These are phyloP conservation scores for Pyrgilauda ruficollis DNA, from an alignment of 2,113 vertebrate species.

Conservation along the genomic window DNA sequence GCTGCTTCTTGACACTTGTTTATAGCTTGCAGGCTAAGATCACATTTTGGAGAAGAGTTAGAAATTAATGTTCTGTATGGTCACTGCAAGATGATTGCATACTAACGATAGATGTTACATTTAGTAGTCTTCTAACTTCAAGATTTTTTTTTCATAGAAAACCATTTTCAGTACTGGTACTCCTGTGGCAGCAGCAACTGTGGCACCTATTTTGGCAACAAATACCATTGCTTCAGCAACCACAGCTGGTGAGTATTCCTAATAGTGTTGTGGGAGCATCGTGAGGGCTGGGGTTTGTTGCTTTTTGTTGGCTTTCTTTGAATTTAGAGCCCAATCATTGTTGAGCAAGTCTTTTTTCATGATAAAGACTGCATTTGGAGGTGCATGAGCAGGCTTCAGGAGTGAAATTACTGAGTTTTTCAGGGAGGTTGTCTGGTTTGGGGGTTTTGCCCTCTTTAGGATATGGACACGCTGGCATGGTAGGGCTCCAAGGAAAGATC, in stretches of 20 bases:
- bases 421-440: neutral
- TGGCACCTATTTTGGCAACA: slow-evolving; percentile 93
- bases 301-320: neutral
- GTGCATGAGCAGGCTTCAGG: neutral
- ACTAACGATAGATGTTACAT: neutral
- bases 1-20: fast-evolving
- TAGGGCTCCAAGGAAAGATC: neutral
- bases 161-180: slow-evolving; percentile 95
- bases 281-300: neutral
- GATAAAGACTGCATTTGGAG: neutral
- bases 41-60: neutral
- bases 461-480: neutral
- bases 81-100: neutral
- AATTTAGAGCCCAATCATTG: neutral
- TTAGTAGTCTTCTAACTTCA: neutral
- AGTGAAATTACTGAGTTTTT: neutral
- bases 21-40: neutral
- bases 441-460: neutral
- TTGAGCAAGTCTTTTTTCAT: neutral
- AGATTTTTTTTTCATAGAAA: slow-evolving; percentile 75
- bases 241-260: slow-evolving; percentile 81
- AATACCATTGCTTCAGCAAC: slow-evolving; percentile 92
- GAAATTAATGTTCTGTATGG: neutral
- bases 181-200: slow-evolving; percentile 94
- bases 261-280: neutral